Percentiles rank a stretch among this genome's conserved stretches.
Evolutionary conservation across 1,140 invertebrate genomes (phyloP).

Genomic region (Sogatella furcifera): DNA sequence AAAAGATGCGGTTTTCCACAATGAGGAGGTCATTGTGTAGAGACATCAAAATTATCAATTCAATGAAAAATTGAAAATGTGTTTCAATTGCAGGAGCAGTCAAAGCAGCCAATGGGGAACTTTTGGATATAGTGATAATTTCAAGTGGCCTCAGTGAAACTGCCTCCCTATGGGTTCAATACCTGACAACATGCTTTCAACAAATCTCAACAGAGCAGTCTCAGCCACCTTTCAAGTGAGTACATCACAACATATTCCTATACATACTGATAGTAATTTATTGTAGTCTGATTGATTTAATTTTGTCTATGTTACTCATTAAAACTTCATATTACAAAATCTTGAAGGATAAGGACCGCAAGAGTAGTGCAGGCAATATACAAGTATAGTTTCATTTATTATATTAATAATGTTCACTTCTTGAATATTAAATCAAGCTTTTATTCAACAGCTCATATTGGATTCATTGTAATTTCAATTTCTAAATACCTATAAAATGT

Average conservation of each 20-base stretch:
- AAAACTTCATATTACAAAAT: not conserved
- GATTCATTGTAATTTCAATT: too few relatives aligned
- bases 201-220: conserved; percentile 67
- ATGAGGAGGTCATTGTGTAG: too few relatives aligned
- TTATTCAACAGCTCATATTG: too few relatives aligned
- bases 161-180: conserved; percentile 64
- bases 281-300: too few relatives aligned
- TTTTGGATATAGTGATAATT: conserved; percentile 70
- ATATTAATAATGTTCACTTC: not conserved
- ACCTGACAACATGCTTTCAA: conserved; percentile 65
- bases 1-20: too few relatives aligned
- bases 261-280: too few relatives aligned
- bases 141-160: conserved; percentile 62
- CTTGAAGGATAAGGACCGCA: too few relatives aligned
- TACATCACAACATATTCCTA: too few relatives aligned
- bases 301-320: not conserved
- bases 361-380: too few relatives aligned
- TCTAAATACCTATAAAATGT: too few relatives aligned
- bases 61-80: too few relatives aligned
- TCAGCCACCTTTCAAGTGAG: conserved; percentile 57
- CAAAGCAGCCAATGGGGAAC: conserved; percentile 38
- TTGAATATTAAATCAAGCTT: not conserved
- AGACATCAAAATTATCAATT: too few relatives aligned
- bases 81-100: conserved; percentile 25
- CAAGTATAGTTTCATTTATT: not conserved